Evolutionary conservation across 2,113 vertebrate genomes (phyloP).

Genomic region (Macquaria ambigua): DNA sequence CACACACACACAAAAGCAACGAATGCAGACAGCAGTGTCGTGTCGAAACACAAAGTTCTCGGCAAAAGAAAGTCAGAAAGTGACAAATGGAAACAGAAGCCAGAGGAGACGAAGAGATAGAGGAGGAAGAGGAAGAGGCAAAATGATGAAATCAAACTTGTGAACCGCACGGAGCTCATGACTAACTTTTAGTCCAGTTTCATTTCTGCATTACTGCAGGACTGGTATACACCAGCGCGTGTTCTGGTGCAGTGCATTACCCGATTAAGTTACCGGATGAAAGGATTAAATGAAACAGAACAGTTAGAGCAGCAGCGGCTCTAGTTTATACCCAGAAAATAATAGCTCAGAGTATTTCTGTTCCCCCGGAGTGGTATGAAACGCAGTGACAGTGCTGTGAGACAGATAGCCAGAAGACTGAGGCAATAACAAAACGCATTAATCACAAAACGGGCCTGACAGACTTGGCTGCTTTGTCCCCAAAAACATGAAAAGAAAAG

Average conservation of each 20-base stretch:
- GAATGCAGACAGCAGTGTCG: not conserved
- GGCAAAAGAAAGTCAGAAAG: not conserved
- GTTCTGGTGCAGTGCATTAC: conserved; percentile 6
- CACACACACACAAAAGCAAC: not conserved
- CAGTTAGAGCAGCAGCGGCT: conserved; percentile 24
- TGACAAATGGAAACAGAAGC: not conserved
- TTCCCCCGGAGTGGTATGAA: conserved; percentile 9
- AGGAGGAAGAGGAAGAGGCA: not conserved
- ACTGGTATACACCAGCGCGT: not conserved
- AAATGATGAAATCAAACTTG: conserved; percentile 7
- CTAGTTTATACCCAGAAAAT: conserved; percentile 24
- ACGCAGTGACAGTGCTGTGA: not conserved
- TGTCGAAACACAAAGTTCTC: not conserved
- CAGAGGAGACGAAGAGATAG: not conserved
- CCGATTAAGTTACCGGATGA: conserved; percentile 24
- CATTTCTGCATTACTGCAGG: not conserved
- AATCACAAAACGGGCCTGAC: conserved; percentile 20
- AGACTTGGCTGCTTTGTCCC: conserved; percentile 9
- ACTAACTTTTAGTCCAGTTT: conserved; percentile 8
- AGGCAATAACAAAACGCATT: conserved; percentile 38
- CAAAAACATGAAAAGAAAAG: not conserved
- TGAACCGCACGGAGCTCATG: not conserved
- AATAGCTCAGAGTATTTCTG: conserved; percentile 13
- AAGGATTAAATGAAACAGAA: conserved; percentile 52
- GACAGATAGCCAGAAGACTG: conserved; percentile 24